phyloP scores from a whole-genome alignment of 2,888 invertebrate species.

The Schizotus pectinicornis region DNA sequence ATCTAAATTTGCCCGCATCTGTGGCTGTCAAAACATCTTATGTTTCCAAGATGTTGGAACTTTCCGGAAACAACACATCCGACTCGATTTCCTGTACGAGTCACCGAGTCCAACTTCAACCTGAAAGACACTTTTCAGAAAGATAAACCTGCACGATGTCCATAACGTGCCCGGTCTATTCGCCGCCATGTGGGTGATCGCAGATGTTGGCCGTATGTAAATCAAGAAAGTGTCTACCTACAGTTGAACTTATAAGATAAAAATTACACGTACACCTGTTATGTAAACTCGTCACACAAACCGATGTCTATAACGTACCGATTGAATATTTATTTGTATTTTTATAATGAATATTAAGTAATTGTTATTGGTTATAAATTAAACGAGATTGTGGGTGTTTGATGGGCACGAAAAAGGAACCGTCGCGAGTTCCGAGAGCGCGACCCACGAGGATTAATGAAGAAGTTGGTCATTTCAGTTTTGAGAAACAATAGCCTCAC shows the following conservation, averaged over 20 bases:
- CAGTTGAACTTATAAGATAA: conserved; percentile 16
- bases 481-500: conserved; percentile 13
- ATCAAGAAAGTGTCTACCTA: conserved; percentile 19
- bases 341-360: conserved; percentile 25
- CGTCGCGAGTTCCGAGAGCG: conserved; percentile 13
- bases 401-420: conserved; percentile 11
- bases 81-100: conserved; percentile 18
- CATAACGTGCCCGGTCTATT: neutral
- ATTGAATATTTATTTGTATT: conserved; percentile 19
- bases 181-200: conserved; percentile 22
- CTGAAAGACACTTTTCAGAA: no score
- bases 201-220: conserved; percentile 19
- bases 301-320: conserved; percentile 6
- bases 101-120: conserved; percentile 4
- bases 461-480: neutral
- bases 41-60: conserved; percentile 20
- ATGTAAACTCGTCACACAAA: conserved; percentile 17
- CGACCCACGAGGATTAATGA: conserved; percentile 7
- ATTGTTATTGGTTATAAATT: conserved; percentile 26
- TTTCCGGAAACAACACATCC: conserved; percentile 22
- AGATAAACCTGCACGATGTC: no score
- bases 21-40: conserved; percentile 16
- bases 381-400: conserved; percentile 13
- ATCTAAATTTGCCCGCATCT: conserved; percentile 13
- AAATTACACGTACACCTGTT: conserved; percentile 27